Percentiles rank a stretch among this genome's conserved stretches.
Evolutionary conservation across 2,888 invertebrate genomes (phyloP).

Genomic region (Drosophila neotestacea): DNA sequence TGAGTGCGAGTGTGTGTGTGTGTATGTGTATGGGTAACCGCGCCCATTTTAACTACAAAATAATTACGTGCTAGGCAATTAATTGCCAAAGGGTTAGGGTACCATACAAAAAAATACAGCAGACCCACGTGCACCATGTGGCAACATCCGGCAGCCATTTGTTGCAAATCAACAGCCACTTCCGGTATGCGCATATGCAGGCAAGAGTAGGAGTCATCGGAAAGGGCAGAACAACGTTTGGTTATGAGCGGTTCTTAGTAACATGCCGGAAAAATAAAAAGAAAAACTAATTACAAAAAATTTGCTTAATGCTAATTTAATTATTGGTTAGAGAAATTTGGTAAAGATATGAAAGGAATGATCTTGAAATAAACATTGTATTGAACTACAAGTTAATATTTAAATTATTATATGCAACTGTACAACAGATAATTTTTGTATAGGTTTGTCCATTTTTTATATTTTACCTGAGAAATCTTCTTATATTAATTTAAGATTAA

Average conservation of each 20-base stretch:
- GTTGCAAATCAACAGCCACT: slow-evolving; percentile 78
- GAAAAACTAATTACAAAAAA: slow-evolving; percentile 33
- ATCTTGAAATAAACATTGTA: neutral
- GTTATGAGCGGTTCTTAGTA: slow-evolving; percentile 48
- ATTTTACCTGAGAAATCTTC: no score
- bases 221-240: slow-evolving; percentile 45
- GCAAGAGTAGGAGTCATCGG: slow-evolving; percentile 3
- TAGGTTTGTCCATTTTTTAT: no score
- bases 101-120: slow-evolving; percentile 32
- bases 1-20: slow-evolving; percentile 28
- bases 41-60: slow-evolving; percentile 77
- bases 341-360: no score
- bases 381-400: no score
- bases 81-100: slow-evolving; percentile 75
- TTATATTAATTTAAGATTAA: no score
- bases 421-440: no score
- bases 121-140: slow-evolving; percentile 69
- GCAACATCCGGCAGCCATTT: slow-evolving; percentile 79
- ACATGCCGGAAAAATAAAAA: slow-evolving; percentile 43
- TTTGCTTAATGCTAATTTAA: slow-evolving; percentile 64
- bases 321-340: neutral
- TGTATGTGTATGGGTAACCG: slow-evolving; percentile 22
- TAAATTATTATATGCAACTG: no score
- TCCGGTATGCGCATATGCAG: slow-evolving; percentile 63
- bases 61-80: slow-evolving; percentile 78